Evolutionary conservation across 2,888 invertebrate genomes (phyloP).

Genomic region (Nomada fabriciana): DNA sequence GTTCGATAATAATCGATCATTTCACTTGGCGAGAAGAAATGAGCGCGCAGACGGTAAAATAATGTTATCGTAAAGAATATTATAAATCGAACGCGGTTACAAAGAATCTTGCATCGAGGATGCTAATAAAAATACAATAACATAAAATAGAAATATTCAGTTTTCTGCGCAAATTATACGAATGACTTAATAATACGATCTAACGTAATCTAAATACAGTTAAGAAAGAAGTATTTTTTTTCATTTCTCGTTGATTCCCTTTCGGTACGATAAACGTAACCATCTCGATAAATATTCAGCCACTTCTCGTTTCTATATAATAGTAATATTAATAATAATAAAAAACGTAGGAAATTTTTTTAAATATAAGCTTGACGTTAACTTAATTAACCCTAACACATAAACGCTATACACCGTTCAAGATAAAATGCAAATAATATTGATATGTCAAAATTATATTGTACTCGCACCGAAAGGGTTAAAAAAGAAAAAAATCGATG

Average conservation of each 20-base stretch:
- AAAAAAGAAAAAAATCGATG: conserved; percentile 6
- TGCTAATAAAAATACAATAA: conserved; percentile 23
- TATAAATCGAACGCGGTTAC: conserved; percentile 25
- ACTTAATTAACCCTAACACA: conserved; percentile 14
- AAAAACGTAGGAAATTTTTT: conserved; percentile 11
- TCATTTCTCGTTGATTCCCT: conserved; percentile 13
- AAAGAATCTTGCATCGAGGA: conserved; percentile 11
- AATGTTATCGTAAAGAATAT: conserved; percentile 27
- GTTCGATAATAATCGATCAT: not conserved
- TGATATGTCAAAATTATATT: not conserved
- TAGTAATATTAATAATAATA: not conserved
- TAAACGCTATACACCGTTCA: conserved; percentile 2
- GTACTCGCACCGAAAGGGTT: conserved; percentile 39
- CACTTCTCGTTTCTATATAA: conserved; percentile 15
- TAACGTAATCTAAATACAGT: conserved; percentile 47
- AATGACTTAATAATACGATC: conserved; percentile 18
- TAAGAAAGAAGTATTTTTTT: conserved; percentile 11
- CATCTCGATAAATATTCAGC: conserved; percentile 30
- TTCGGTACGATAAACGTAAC: conserved; percentile 34
- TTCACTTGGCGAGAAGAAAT: not conserved
- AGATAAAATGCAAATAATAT: not conserved
- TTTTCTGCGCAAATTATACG: conserved; percentile 21
- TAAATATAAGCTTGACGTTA: not conserved
- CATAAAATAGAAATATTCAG: conserved; percentile 20
- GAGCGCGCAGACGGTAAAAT: conserved; percentile 25